Evolutionary conservation across 35 echinoderm and acorn worm species (phyloP).

Genomic region (Stichopus chloronotus): DNA sequence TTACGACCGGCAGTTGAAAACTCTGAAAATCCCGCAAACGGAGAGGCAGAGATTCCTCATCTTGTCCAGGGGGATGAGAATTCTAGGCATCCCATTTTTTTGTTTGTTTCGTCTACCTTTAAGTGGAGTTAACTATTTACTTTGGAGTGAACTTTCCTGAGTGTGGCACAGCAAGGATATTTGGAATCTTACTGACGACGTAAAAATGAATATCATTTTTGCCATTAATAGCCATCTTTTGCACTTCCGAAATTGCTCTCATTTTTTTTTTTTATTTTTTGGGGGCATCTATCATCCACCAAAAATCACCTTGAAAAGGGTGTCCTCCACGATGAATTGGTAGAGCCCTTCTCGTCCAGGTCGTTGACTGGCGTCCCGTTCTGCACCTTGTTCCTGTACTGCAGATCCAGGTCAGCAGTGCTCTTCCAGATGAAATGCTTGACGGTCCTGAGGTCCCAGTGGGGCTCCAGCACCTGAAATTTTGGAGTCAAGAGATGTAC

Average conservation of each 20-base stretch:
- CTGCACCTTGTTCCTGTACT: constrained; percentile 81
- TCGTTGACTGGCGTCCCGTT: constrained; percentile 35
- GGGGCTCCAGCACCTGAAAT: constrained; percentile 86
- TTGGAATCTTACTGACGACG: background rate
- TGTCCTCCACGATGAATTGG: constrained; percentile 49
- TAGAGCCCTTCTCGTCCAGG: constrained; percentile 30
- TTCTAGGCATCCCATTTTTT: too few relatives aligned
- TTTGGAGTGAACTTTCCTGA: too few relatives aligned
- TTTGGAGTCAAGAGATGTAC: background rate
- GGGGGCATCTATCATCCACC: background rate
- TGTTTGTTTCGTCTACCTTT: too few relatives aligned
- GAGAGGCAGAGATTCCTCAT: too few relatives aligned
- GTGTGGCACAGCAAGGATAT: background rate
- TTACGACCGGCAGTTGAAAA: too few relatives aligned
- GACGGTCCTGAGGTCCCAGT: constrained; percentile 90
- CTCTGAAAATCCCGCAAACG: too few relatives aligned
- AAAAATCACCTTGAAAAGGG: constrained; percentile 44
- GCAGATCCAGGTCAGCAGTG: constrained; percentile 79
- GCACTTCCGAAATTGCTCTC: too few relatives aligned
- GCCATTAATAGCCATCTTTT: background rate
- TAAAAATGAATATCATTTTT: background rate
- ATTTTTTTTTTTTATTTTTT: too few relatives aligned
- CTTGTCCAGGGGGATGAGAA: too few relatives aligned
- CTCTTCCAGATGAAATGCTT: constrained; percentile 99
- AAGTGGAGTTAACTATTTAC: too few relatives aligned